phyloP scores from a whole-genome alignment of 2,113 vertebrate species.

The Shinisaurus crocodilurus region DNA sequence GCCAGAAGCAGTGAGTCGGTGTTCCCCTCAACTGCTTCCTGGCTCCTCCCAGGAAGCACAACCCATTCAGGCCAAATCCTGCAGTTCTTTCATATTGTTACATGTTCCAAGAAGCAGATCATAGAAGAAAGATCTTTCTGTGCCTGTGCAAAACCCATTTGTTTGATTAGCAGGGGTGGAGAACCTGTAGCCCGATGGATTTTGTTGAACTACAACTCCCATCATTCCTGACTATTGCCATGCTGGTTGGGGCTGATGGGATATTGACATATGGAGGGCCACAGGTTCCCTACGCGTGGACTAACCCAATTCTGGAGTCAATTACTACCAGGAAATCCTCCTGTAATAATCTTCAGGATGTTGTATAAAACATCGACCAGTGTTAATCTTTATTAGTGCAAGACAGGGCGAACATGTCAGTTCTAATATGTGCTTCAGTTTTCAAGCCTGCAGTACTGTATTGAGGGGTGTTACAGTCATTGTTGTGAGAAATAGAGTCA shows the following conservation, averaged over 20 bases:
- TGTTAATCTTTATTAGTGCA: background rate
- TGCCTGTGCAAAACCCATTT: slow-evolving; percentile 25
- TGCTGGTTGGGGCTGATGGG: too few relatives aligned
- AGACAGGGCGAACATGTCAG: accelerated
- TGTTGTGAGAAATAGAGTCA: background rate
- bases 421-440: background rate
- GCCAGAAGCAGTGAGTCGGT: too few relatives aligned
- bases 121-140: slow-evolving; percentile 16
- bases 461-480: background rate
- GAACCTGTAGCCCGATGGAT: too few relatives aligned
- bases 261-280: background rate
- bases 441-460: background rate
- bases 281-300: background rate
- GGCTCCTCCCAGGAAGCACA: too few relatives aligned
- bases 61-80: too few relatives aligned
- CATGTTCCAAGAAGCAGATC: slow-evolving; percentile 1
- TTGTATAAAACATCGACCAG: background rate
- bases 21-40: too few relatives aligned
- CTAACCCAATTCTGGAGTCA: background rate
- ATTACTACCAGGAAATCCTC: background rate
- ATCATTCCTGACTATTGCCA: too few relatives aligned
- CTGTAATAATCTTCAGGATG: background rate
- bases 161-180: background rate
- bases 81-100: too few relatives aligned
- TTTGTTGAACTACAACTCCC: too few relatives aligned